Percentiles rank a stretch among this genome's conserved stretches.
These are phyloP conservation scores for Aradophagus sp. DNA, from an alignment of 1,140 invertebrate species.

Conservation along the genomic window DNA sequence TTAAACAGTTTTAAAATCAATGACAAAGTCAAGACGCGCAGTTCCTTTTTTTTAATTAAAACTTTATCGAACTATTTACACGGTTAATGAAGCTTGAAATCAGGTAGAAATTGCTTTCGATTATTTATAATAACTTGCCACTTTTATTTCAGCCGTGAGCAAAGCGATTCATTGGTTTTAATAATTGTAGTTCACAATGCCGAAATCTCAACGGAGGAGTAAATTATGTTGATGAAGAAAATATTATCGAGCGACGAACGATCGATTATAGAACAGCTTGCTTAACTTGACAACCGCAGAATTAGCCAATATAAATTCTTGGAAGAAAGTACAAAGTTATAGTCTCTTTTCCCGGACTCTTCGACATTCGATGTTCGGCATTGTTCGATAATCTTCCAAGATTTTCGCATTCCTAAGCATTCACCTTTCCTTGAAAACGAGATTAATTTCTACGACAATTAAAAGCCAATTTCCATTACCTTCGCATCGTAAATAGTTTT, in stretches of 20 bases:
- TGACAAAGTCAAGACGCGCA: too few relatives aligned
- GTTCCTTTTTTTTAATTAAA: too few relatives aligned
- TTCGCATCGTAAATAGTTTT: constrained; percentile 8
- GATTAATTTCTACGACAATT: constrained; percentile 28
- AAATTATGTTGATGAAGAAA: constrained; percentile 33
- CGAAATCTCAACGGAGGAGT: constrained; percentile 13
- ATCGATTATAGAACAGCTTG: constrained; percentile 42
- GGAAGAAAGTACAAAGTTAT: constrained; percentile 39
- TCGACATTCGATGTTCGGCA: constrained; percentile 29
- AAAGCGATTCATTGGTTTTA: constrained; percentile 5
- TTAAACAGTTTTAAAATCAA: too few relatives aligned
- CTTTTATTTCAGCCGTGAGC: constrained; percentile 4
- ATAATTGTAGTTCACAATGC: constrained; percentile 15
- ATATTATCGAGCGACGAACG: constrained; percentile 36
- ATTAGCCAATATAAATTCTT: constrained; percentile 51
- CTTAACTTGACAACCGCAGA: constrained; percentile 29
- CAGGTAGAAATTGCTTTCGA: too few relatives aligned
- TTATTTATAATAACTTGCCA: too few relatives aligned
- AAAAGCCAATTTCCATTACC: constrained; percentile 26
- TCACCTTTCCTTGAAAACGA: constrained; percentile 9
- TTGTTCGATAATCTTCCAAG: constrained; percentile 30
- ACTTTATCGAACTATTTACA: too few relatives aligned
- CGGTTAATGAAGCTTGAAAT: too few relatives aligned
- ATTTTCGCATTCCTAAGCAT: constrained; percentile 23
- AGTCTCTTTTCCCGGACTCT: constrained; percentile 26